These are phyloP conservation scores for Epinotia brunnichana DNA, from an alignment of 2,888 invertebrate species.

Conservation along the genomic window DNA sequence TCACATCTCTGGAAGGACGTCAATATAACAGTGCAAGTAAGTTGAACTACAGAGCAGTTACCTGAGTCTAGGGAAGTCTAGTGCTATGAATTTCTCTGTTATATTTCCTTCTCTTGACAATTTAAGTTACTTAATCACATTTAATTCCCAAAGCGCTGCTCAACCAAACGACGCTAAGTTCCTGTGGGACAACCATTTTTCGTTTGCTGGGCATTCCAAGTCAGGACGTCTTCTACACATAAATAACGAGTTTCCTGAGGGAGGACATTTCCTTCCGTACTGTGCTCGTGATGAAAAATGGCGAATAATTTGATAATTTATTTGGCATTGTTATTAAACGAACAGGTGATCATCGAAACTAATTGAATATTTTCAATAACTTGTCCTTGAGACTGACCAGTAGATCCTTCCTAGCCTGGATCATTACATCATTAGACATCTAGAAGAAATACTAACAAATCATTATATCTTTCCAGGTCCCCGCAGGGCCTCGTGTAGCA, in stretches of 20 bases:
- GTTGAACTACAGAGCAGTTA: constrained; percentile 44
- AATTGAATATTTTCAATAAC: too few relatives aligned
- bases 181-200: neutral
- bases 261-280: too few relatives aligned
- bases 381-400: too few relatives aligned
- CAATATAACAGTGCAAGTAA: constrained; percentile 84
- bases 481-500: constrained; percentile 90
- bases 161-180: neutral
- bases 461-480: constrained; percentile 71
- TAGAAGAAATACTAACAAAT: too few relatives aligned
- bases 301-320: too few relatives aligned
- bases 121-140: neutral
- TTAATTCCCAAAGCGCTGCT: neutral
- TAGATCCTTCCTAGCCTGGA: too few relatives aligned
- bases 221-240: too few relatives aligned
- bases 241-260: too few relatives aligned
- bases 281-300: too few relatives aligned
- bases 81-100: neutral
- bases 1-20: constrained; percentile 87
- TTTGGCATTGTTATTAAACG: too few relatives aligned
- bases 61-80: neutral
- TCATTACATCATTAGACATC: too few relatives aligned
- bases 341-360: too few relatives aligned
- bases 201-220: neutral
- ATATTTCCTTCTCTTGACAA: neutral